Evolutionary conservation across 2,113 vertebrate species (phyloP).

Genomic region (Synchiropus splendidus): DNA sequence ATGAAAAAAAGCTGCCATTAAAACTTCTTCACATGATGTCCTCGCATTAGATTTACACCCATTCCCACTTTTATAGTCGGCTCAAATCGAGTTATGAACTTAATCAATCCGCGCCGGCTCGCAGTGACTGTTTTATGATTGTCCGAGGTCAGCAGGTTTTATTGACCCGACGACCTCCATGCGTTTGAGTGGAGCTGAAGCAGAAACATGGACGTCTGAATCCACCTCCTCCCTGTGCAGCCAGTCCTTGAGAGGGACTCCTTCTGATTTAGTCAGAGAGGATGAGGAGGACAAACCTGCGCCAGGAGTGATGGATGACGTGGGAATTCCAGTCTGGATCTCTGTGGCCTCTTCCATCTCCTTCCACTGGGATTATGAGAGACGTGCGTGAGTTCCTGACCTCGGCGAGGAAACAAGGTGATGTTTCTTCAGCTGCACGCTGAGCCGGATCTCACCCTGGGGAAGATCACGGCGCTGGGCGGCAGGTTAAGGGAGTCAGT

Average conservation of each 20-base stretch:
- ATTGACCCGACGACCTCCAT: conserved; percentile 62
- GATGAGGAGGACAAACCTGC: conserved; percentile 32
- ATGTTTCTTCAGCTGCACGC: conserved; percentile 60
- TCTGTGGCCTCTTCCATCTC: conserved; percentile 47
- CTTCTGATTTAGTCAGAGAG: too few species aligned
- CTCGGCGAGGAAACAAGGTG: conserved; percentile 37
- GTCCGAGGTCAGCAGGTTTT: conserved; percentile 56
- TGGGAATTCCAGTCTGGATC: conserved; percentile 41
- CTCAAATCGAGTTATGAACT: conserved; percentile 64
- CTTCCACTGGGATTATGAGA: conserved; percentile 39
- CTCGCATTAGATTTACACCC: conserved; percentile 52
- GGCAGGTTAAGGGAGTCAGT: conserved; percentile 18
- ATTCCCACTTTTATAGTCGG: conserved; percentile 54
- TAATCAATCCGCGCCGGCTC: conserved; percentile 51
- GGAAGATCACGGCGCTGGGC: conserved; percentile 18
- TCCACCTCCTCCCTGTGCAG: conserved; percentile 34
- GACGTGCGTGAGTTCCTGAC: conserved; percentile 44
- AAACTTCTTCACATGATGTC: conserved; percentile 54
- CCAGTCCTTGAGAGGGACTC: too few species aligned
- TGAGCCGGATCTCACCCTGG: conserved; percentile 25
- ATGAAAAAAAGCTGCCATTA: conserved; percentile 51
- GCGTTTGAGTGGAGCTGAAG: conserved; percentile 30
- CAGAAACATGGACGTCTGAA: conserved; percentile 25
- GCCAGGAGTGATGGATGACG: conserved; percentile 55
- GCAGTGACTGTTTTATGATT: conserved; percentile 62